phyloP scores from a whole-genome alignment of 2,888 invertebrate genomes.

The Sussaba pulchella region DNA sequence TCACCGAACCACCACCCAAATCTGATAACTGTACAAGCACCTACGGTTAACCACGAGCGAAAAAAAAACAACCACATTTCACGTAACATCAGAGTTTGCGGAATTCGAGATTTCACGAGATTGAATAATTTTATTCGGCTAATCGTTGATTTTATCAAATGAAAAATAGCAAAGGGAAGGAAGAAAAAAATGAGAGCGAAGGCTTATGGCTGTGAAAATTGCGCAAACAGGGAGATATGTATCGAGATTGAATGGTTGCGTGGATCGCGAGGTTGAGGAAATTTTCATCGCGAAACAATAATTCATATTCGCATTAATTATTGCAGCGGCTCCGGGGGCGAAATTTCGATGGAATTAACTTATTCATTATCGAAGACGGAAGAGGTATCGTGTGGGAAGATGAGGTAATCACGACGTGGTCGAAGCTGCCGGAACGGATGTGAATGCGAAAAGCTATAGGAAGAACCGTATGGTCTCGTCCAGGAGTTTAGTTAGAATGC shows the following conservation, averaged over 20 bases:
- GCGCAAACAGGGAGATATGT: slow-evolving; percentile 25
- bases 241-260: slow-evolving; percentile 30
- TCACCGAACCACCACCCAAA: slow-evolving; percentile 42
- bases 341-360: neutral
- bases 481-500: neutral
- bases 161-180: slow-evolving; percentile 2
- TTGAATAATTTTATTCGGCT: slow-evolving; percentile 43
- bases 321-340: neutral
- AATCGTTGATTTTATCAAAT: slow-evolving; percentile 1
- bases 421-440: neutral
- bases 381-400: neutral
- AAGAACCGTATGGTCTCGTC: neutral
- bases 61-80: slow-evolving; percentile 11
- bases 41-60: slow-evolving; percentile 6
- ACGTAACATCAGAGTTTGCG: slow-evolving; percentile 26
- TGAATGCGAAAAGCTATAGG: neutral
- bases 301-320: neutral
- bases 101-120: slow-evolving; percentile 30
- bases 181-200: slow-evolving; percentile 46
- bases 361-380: neutral
- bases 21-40: slow-evolving; percentile 31
- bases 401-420: neutral
- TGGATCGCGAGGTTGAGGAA: slow-evolving; percentile 37
- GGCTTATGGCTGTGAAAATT: slow-evolving; percentile 49
- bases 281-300: slow-evolving; percentile 7